These are phyloP conservation scores for Cavia porcellus DNA, from an alignment of 2,113 vertebrate species.

Conservation along the genomic window DNA sequence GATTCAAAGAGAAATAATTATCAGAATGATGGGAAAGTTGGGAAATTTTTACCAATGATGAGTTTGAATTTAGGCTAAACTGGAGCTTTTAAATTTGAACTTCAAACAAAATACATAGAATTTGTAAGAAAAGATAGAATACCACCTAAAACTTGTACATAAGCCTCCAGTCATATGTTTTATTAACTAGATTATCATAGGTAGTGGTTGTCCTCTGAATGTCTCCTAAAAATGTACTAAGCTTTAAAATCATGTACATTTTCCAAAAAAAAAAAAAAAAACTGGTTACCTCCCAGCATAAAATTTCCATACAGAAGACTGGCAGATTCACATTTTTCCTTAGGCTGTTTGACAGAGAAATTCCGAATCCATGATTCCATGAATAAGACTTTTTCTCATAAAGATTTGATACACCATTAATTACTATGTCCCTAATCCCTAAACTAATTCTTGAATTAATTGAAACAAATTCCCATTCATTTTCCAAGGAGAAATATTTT, in stretches of 20 bases:
- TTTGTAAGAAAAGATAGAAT: background rate
- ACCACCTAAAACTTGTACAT: background rate
- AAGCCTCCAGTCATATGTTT: background rate
- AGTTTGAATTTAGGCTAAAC: conserved; percentile 31
- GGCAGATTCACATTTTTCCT: background rate
- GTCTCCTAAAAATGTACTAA: background rate
- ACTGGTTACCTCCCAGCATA: background rate
- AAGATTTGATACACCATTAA: background rate
- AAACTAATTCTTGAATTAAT: background rate
- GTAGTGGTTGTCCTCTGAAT: background rate
- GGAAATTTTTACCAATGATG: background rate
- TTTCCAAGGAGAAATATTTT: conserved; percentile 35
- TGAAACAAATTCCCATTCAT: conserved; percentile 4
- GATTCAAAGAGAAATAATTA: conserved; percentile 39
- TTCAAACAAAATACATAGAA: conserved; percentile 13
- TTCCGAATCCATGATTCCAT: background rate
- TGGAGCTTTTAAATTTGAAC: background rate
- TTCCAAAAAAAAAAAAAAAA: background rate
- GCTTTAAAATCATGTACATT: background rate
- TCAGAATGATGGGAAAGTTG: background rate
- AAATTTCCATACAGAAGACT: background rate
- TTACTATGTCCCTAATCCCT: background rate
- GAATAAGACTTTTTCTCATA: background rate
- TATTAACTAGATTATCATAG: background rate
- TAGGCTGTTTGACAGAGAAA: background rate